Base-by-base conservation (phyloP, 92 coral and sea anemone genomes). In the Porites evermanni region DNA sequence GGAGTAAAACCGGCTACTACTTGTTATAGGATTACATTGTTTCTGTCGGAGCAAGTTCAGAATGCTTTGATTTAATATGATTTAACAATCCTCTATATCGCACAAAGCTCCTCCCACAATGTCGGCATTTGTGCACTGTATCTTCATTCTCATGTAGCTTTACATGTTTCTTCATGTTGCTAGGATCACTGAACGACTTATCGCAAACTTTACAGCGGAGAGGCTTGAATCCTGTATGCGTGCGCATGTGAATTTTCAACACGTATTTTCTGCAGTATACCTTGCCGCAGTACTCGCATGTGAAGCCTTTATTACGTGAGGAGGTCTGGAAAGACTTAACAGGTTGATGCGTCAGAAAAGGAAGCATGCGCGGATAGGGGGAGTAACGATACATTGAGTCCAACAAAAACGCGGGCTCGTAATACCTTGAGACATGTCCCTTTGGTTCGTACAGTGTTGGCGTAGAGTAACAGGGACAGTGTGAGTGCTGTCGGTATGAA, bases 221-320 rank as follows among this genome's bases (percentile, higher is more conserved):
- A 10, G 99, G 99, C 82, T 97, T 97, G 92, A 95, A 94, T 17
- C 99, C 99, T 1, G 99, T 97, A 82, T 97, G 99, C 81, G 99
- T 97, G 73, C 99, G 88, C 99, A 95, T 97, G 90, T 97, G 99
- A 51, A 97, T 97, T 83, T 97, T 97, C 85, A 97, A 74, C 54
- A 97, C 99, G 77, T 97, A 97, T 61, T 95, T 95, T 54, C 99
- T 70, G 79, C 99, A 97, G 84, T 97, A 97, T n/a, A 94, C 98
- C 56, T 97, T 97, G 9, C 99, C 99, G 72, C 99, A 97, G 67
- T 88, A 97, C n/a, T 97, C 96, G 74, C 99, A 97, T 59, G 91
- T 93, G 78, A 97, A 97, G 8, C 99, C 98, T 73, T 90, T 95
- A 74, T 64, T 88, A 26, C 93, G 93, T 26, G 77, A 54, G 12